Base-by-base conservation (phyloP, 2,113 vertebrate species). In the Motacilla tschutschensis region DNA sequence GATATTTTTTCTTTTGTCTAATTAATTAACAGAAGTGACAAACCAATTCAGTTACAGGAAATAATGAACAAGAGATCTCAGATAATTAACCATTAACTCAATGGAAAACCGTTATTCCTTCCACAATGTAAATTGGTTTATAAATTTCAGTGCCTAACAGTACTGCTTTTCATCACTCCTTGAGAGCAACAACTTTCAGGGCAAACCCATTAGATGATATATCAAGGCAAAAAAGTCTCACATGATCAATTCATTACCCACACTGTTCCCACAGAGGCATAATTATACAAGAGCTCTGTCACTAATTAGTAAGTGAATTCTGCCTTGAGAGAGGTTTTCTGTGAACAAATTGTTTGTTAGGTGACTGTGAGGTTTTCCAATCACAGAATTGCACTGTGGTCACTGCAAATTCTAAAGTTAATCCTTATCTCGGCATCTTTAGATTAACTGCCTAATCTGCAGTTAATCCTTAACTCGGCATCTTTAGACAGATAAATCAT, bases 21-120 rank as follows among this genome's bases (percentile, higher is more conserved):
- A 83, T 89, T 94, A 93, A 88, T 92, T 83, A 94, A 83, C 38
- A 82, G 80, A 91, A 81, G 73, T 78, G 55, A 78, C 65, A 93
- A 80, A 89, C 59, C 69, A 82, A 93, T 92, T 92, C 54, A 25
- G 47, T 80, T 71, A 60, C 65, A 78, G 59, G 70, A 88, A 91
- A 55, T 66, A 92, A 92, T 29, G 72, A 79, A 91, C 24, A 62
- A 28, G 85, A 78, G 10, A 88, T 83, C 70, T 85, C 59, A 66
- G 77, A 84, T 82, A 87, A 94, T 92, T 88, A 93, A 91, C 81
- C 71, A 89, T 83, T 70, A 91, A 47, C 36, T 79, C 43, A 46
- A 26, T 55, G 58, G 36, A 89, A 89, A 91, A 57, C 60, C 17
- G 12, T 59, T 88, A 87, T 44, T 87, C 75, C 47, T 93, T 89